A percentile compares a stretch with the other conserved stretches of the same genome.
phyloP scores from a whole-genome alignment of 2,888 invertebrate species.

The Bembecia ichneumoniformis region DNA sequence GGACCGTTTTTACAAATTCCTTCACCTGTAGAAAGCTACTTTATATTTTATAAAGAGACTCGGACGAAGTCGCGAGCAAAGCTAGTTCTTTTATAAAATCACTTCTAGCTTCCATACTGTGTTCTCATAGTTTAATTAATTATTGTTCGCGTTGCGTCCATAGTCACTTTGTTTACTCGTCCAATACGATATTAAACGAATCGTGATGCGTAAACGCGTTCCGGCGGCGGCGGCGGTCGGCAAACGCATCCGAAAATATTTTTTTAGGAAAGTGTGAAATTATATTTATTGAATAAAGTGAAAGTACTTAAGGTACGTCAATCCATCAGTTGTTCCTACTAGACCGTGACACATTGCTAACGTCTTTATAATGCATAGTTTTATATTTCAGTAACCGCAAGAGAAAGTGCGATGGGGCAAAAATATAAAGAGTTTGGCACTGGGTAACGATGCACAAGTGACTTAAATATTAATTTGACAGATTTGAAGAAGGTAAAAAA shows the following conservation, averaged over 20 bases:
- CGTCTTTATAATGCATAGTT: constrained; percentile 36
- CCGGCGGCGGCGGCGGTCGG: constrained; percentile 6
- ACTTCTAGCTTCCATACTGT: too few relatives aligned
- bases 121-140: too few relatives aligned
- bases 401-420: constrained; percentile 30
- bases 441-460: too few relatives aligned
- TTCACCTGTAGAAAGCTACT: too few relatives aligned
- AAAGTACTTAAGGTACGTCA: constrained; percentile 25
- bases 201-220: constrained; percentile 10
- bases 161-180: neutral
- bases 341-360: constrained; percentile 27
- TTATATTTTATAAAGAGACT: too few relatives aligned
- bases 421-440: too few relatives aligned
- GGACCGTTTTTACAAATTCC: too few relatives aligned
- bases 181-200: constrained; percentile 3
- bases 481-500: neutral
- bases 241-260: neutral
- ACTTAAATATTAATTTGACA: neutral
- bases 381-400: constrained; percentile 44
- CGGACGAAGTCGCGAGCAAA: too few relatives aligned
- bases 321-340: constrained; percentile 27
- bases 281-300: constrained; percentile 16
- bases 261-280: neutral
- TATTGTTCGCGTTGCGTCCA: neutral
- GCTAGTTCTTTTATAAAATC: too few relatives aligned